Evolutionary conservation across 2,888 invertebrate species (phyloP).

Genomic region (Ophion ellenae): DNA sequence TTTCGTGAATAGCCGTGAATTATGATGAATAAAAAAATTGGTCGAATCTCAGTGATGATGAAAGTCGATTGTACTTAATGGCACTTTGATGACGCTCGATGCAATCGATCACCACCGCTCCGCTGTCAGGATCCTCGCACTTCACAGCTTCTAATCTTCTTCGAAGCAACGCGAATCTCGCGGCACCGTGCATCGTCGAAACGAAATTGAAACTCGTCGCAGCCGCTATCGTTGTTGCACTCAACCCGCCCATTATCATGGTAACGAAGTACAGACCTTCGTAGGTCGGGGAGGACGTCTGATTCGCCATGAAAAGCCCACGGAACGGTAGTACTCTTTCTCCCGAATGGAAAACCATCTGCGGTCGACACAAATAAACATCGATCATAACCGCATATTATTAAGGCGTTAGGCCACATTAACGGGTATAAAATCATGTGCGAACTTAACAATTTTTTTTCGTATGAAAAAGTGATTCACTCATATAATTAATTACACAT

Average conservation of each 20-base stretch:
- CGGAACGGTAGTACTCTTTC: conserved; percentile 74
- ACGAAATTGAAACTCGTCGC: conserved; percentile 77
- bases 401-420: too few relatives aligned
- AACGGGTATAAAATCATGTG: too few relatives aligned
- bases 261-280: conserved; percentile 71
- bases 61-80: conserved; percentile 73
- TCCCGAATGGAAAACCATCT: conserved; percentile 68
- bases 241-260: conserved; percentile 67
- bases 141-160: conserved; percentile 69
- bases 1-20: not conserved
- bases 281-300: conserved; percentile 72
- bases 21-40: not conserved
- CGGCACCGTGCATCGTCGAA: conserved; percentile 76
- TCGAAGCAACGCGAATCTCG: conserved; percentile 76
- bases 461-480: too few relatives aligned
- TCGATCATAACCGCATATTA: not conserved
- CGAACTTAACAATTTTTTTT: too few relatives aligned
- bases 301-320: conserved; percentile 74
- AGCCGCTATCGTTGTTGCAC: conserved; percentile 72
- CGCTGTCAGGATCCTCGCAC: conserved; percentile 59
- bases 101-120: conserved; percentile 62
- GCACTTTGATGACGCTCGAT: conserved; percentile 76
- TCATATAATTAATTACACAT: too few relatives aligned
- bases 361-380: not conserved
- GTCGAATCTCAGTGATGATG: not conserved